Evolutionary conservation across 1,140 invertebrate genomes (phyloP).

Genomic region (Ericerus pela): DNA sequence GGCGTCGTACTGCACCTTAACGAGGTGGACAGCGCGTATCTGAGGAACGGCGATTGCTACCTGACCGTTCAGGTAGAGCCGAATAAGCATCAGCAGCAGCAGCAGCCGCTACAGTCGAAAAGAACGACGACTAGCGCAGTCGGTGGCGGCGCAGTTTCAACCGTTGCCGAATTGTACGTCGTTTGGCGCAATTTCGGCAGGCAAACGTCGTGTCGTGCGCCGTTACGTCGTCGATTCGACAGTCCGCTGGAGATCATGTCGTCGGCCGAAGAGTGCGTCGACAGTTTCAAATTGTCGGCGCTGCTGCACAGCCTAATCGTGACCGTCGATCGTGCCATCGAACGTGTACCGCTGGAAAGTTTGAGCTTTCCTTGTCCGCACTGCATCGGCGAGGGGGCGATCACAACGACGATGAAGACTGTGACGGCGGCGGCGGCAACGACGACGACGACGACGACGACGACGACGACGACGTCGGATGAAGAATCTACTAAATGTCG

Average conservation of each 20-base stretch:
- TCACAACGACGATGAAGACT: too few relatives aligned
- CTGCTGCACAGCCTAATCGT: slow-evolving; percentile 44
- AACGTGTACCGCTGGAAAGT: slow-evolving; percentile 46
- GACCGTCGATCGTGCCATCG: slow-evolving; percentile 46
- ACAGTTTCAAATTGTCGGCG: slow-evolving; percentile 39
- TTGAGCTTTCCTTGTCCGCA: slow-evolving; percentile 42
- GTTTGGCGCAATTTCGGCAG: slow-evolving; percentile 6
- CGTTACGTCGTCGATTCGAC: background rate
- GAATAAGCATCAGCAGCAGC: background rate
- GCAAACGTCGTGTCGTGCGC: background rate
- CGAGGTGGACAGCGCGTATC: background rate
- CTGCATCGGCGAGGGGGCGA: slow-evolving; percentile 31
- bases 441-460: too few relatives aligned
- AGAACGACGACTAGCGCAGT: too few relatives aligned
- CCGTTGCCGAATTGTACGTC: background rate
- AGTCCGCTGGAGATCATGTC: slow-evolving; percentile 4
- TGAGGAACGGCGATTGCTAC: slow-evolving; percentile 14
- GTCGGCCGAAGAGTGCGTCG: slow-evolving; percentile 23
- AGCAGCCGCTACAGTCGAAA: too few relatives aligned
- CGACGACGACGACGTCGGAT: too few relatives aligned
- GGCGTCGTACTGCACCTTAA: slow-evolving; percentile 6
- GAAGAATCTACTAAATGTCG: background rate
- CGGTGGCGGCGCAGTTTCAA: background rate
- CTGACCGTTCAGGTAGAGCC: slow-evolving; percentile 1
- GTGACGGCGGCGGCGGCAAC: too few relatives aligned